Evolutionary conservation across 2,888 invertebrate genomes (phyloP).

Genomic region (Erebia ligea): DNA sequence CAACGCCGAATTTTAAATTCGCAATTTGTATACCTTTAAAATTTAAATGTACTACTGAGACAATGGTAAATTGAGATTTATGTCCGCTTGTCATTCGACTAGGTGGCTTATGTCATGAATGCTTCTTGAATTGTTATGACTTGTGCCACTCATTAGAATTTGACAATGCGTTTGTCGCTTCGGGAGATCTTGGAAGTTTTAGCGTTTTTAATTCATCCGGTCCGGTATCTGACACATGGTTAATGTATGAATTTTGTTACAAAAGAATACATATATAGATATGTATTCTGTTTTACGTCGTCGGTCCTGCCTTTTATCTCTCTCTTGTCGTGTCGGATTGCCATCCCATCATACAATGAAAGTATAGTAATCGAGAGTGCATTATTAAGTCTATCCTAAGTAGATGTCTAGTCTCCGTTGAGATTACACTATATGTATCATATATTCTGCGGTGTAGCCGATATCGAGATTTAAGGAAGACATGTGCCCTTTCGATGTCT

Average conservation of each 20-base stretch:
- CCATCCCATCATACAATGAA: too few species aligned
- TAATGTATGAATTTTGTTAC: neutral
- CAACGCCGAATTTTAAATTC: slow-evolving; percentile 30
- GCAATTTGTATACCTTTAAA: slow-evolving; percentile 38
- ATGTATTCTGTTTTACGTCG: too few species aligned
- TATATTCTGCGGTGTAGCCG: too few species aligned
- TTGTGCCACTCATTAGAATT: slow-evolving; percentile 8
- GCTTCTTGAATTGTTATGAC: neutral
- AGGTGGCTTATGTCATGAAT: neutral
- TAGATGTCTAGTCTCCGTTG: too few species aligned
- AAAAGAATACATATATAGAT: too few species aligned
- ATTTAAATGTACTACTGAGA: slow-evolving; percentile 13
- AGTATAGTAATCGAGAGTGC: too few species aligned
- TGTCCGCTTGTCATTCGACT: slow-evolving; percentile 20
- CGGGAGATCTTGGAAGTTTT: neutral
- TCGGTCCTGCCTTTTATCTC: too few species aligned
- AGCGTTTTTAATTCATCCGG: neutral
- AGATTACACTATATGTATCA: too few species aligned
- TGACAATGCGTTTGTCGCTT: slow-evolving; percentile 1
- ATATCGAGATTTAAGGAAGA: too few species aligned
- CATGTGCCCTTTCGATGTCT: too few species aligned
- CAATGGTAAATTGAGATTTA: slow-evolving; percentile 31
- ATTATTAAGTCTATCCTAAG: too few species aligned
- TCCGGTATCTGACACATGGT: neutral
- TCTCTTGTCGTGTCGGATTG: too few species aligned